Evolutionary conservation across 2,797 vertebrate species (phyloP), one percentile per base, ranked within the genome.

Genomic region (Urosaurus nigricauda): DNA sequence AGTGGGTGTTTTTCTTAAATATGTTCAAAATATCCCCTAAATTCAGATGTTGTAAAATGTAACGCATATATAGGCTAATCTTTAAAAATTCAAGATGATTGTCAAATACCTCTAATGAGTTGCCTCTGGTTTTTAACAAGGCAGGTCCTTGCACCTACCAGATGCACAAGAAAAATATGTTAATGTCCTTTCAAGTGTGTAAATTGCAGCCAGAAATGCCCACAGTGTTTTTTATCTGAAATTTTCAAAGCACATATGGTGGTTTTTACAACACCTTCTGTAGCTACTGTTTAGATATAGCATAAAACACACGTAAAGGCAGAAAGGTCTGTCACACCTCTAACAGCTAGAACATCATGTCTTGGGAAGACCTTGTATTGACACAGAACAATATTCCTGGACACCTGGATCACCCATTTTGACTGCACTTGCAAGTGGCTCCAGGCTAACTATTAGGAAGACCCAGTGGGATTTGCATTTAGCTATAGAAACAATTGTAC

Each of bases 191-290:
- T 2, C 12, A 86, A 87, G 3, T 24, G 13, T 21, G 4, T 83
- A 60, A 51, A 58, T 13, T 68, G 53, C 26, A 89, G 5, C 26
- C 32, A 77, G 83, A 88, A 84, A 43, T 88, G 58, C 58, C 71
- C 58, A 51, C 32, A 19, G 24, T 58, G 35, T 5, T 11, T 71
- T 87, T 71, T 24, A 16, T 47, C 71, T 75, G 29, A 74, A 43
- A 63, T 68, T 65, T 83, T 88, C 14, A 83, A 88, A 40, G 58
- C 68, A 3, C 73, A 83, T 56, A n/a, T 65, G 40, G 58, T 83
- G 68, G 40, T 88, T 17, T 73, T n/a, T 80, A n/a, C n/a, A 79
- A 32, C n/a, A 87, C 79, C 68, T 81, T 17, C 86, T 71, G 17
- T 68, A 82, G 7, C 70, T 77, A 40, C 79, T 83, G 47, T 73